Percentiles rank a stretch among this genome's conserved stretches.
phyloP scores from a whole-genome alignment of 2,888 invertebrate genomes.

The Pristionchus exspectatus region DNA sequence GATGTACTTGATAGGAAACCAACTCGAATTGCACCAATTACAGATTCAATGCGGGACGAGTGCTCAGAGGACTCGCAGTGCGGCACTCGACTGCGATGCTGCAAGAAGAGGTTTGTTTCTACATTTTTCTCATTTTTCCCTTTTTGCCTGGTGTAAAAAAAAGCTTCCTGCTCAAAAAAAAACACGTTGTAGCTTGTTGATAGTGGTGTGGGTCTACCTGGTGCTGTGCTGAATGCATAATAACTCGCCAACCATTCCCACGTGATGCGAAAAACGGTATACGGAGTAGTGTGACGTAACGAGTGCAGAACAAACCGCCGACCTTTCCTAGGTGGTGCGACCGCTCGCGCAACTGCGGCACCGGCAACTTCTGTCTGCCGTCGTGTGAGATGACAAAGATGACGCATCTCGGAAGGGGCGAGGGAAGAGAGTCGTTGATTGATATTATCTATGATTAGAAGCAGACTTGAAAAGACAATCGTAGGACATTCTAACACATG shows the following conservation, averaged over 20 bases:
- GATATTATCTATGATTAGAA: conserved; percentile 54
- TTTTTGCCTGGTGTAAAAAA: no score
- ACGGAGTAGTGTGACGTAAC: not conserved
- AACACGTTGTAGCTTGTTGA: no score
- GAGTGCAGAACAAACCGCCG: not conserved
- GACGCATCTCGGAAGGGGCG: conserved; percentile 58
- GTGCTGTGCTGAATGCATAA: not conserved
- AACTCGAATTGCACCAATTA: not conserved
- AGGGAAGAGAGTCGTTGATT: conserved; percentile 35
- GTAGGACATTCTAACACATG: no score
- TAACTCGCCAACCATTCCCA: conserved; percentile 19
- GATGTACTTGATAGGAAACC: no score
- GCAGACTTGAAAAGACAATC: no score
- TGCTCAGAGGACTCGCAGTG: conserved; percentile 35
- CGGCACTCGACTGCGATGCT: conserved; percentile 37
- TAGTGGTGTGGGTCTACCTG: no score
- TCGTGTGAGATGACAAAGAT: conserved; percentile 67
- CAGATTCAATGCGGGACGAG: conserved; percentile 50
- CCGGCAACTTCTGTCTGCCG: conserved; percentile 62
- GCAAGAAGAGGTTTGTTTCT: conserved; percentile 51
- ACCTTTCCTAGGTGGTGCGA: conserved; percentile 54
- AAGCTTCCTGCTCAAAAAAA: no score
- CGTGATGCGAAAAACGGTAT: conserved; percentile 53
- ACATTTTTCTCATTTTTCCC: no score
- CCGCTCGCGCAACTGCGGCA: conserved; percentile 45